A percentile compares a stretch with the other conserved stretches of the same genome.
Evolutionary conservation across 1,140 invertebrate genomes (phyloP).

Genomic region (Ceratina australensis): DNA sequence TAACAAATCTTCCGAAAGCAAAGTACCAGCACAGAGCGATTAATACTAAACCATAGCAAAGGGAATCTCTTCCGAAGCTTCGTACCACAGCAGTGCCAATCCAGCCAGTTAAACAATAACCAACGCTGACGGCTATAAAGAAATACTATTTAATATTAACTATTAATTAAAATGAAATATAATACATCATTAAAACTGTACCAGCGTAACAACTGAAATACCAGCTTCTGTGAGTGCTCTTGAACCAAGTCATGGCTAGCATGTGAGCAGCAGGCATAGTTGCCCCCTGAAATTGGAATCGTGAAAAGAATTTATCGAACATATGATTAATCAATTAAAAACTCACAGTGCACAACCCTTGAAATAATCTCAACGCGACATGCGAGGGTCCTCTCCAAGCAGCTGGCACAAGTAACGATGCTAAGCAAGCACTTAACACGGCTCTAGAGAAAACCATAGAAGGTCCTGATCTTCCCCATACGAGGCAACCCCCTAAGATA

Average conservation of each 20-base stretch:
- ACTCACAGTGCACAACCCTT: constrained; percentile 81
- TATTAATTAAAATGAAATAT: neutral
- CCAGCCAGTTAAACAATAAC: constrained; percentile 81
- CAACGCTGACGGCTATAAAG: constrained; percentile 80
- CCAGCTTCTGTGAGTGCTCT: constrained; percentile 80
- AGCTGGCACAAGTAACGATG: constrained; percentile 80
- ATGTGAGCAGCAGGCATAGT: constrained; percentile 83
- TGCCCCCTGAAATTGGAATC: constrained; percentile 77
- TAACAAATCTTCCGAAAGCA: constrained; percentile 84
- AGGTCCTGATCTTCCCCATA: constrained; percentile 81
- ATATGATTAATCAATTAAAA: neutral
- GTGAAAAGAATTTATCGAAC: neutral
- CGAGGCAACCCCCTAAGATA: constrained; percentile 80
- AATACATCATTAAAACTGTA: constrained; percentile 52
- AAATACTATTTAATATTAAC: constrained; percentile 3
- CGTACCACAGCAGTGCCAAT: constrained; percentile 80
- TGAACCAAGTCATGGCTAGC: constrained; percentile 82
- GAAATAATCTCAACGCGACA: constrained; percentile 80
- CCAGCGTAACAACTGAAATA: constrained; percentile 82
- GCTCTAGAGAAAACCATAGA: constrained; percentile 81
- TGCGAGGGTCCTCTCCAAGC: constrained; percentile 82
- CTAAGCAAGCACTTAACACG: constrained; percentile 80
- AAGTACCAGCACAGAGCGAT: constrained; percentile 84
- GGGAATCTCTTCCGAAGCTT: constrained; percentile 80
- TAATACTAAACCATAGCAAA: constrained; percentile 82